Evolutionary conservation across 2,113 vertebrate species (phyloP), one percentile per base, ranked within the genome.

Genomic region (Muntiacus muntjak): DNA sequence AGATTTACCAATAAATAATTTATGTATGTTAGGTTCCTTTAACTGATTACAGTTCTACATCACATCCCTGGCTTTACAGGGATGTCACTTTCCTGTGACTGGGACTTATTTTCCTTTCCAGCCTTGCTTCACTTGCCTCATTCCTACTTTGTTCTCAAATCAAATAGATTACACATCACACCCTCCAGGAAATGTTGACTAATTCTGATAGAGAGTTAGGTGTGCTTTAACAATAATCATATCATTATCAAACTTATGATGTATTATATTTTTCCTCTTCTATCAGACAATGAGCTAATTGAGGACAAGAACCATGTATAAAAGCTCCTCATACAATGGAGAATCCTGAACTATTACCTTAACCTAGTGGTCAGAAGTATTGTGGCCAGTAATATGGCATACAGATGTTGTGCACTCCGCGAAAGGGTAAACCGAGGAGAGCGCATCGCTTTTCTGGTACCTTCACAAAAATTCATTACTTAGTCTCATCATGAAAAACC

Each of bases 351-450:
- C 14, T 26, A 30, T 5, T 3, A 64, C 12, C 19, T 52, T 85
- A 25, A 62, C 2, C 17, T 58, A 64, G 16, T 19, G 30, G 6
- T 78, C 21, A 93, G 16, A 26, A 5, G n/a, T 33, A 43, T 43
- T 0, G 1, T 52, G 12, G 45, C 8, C n/a, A 52, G 28, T 23
- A 28, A 5, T 21, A 1, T 17, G 16, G 26, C 12, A 2, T 25
- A 2, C 47, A 2, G 25, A 62, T 6, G 12, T 8, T 5, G 26
- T 28, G 2, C 0, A 33, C 2, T 1, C 7, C 10, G 1, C 45
- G 17, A 15, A 1, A 67, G 5, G 21, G 82, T 88, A 2, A 25
- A 50, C 82, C 26, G 33, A 85, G 9, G n/a, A 40, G 5, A 13
- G 3, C 2, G 30, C 28, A 45, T 54, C 8, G 3, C 43, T 76